A percentile compares a stretch with the other conserved stretches of the same genome.
These are phyloP conservation scores for Varanus salvator DNA, from an alignment of 2,113 vertebrate species.

Conservation along the genomic window DNA sequence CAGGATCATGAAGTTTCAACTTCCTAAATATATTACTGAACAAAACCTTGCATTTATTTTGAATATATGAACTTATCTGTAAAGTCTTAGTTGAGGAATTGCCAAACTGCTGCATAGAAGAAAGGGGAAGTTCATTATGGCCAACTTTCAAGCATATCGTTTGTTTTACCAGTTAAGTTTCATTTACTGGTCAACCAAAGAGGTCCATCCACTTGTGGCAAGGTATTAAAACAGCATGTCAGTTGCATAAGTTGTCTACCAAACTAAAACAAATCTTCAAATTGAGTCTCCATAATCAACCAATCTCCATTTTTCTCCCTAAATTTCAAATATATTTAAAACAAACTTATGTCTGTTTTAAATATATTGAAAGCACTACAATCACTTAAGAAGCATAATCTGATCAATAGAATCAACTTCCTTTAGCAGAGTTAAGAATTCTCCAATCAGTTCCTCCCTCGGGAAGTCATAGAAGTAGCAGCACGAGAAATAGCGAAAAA, in stretches of 20 bases:
- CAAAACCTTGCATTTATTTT: slow-evolving; percentile 44
- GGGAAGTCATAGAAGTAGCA: neutral
- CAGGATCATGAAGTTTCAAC: slow-evolving; percentile 53
- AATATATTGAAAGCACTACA: neutral
- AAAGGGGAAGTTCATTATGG: neutral
- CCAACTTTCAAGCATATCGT: neutral
- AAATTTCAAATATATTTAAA: neutral
- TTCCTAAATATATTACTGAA: slow-evolving; percentile 45
- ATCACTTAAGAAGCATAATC: neutral
- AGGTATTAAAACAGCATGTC: neutral
- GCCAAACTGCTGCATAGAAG: slow-evolving; percentile 19
- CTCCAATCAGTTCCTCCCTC: neutral
- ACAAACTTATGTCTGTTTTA: neutral
- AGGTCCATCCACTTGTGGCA: neutral
- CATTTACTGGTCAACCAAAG: neutral
- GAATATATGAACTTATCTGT: neutral
- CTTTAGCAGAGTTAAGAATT: neutral
- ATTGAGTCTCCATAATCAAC: neutral
- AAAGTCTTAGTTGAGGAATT: neutral
- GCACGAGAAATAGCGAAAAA: neutral
- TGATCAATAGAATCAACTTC: neutral
- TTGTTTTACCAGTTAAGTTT: neutral
- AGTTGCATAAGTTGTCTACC: neutral
- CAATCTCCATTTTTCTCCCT: slow-evolving; percentile 1
- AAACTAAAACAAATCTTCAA: neutral